A percentile compares a stretch with the other conserved stretches of the same genome.
These are phyloP conservation scores for Liopterus haemorrhoidalis DNA, from an alignment of 2,888 invertebrate species.

Conservation along the genomic window DNA sequence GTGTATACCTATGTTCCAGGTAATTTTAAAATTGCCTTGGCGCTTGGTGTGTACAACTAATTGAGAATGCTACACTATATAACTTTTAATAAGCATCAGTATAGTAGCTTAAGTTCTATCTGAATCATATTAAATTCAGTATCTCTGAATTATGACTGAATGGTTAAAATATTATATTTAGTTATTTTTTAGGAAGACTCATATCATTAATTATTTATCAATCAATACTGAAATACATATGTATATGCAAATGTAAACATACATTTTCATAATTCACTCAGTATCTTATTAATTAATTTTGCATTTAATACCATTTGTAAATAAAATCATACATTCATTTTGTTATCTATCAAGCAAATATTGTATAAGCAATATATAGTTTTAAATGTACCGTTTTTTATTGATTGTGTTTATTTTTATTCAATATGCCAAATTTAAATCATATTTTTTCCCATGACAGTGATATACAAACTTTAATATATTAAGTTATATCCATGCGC, in stretches of 20 bases:
- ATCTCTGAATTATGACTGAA: too few relatives aligned
- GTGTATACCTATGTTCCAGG: too few relatives aligned
- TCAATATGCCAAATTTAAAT: not conserved
- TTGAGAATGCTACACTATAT: too few relatives aligned
- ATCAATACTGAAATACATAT: slow-evolving; percentile 19
- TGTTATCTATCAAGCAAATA: slow-evolving; percentile 21
- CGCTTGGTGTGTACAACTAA: too few relatives aligned
- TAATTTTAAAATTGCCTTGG: too few relatives aligned
- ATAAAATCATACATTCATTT: slow-evolving; percentile 20
- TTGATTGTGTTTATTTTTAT: slow-evolving; percentile 9
- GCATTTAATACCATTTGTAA: slow-evolving; percentile 24
- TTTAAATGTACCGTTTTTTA: slow-evolving; percentile 15
- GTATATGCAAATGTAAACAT: slow-evolving; percentile 20
- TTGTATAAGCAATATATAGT: slow-evolving; percentile 22
- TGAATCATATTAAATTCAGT: too few relatives aligned
- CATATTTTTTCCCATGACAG: too few relatives aligned
- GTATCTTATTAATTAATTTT: slow-evolving; percentile 22
- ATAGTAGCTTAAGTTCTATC: too few relatives aligned
- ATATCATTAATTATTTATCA: slow-evolving; percentile 21
- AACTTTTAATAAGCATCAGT: too few relatives aligned
- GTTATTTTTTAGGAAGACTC: slow-evolving; percentile 16
- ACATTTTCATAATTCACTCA: slow-evolving; percentile 23
- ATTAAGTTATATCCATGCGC: too few relatives aligned
- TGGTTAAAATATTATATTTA: slow-evolving; percentile 20
- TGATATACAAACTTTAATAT: too few relatives aligned